Conservation (phyloP, 53 echinoderm and acorn worm species). For the Patiria pectinifera region DNA sequence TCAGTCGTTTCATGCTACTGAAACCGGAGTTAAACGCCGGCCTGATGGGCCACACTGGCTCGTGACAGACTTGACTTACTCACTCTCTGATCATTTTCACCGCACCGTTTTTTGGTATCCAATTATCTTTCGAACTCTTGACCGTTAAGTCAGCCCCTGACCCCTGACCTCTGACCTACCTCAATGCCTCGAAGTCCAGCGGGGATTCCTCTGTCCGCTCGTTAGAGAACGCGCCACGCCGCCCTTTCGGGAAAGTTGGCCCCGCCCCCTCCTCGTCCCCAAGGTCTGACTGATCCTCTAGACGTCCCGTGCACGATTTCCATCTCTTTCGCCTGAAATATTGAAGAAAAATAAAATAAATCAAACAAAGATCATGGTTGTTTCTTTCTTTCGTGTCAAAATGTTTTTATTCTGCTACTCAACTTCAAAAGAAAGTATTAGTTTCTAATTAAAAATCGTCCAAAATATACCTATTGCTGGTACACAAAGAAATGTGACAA, state of each 20-base stretch:
- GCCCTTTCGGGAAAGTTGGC: slow-evolving; percentile 26
- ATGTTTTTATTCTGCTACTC: too few species aligned
- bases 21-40: too few species aligned
- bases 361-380: not conserved
- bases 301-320: slow-evolving; percentile 52
- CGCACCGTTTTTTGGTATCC: not conserved
- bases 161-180: slow-evolving; percentile 22
- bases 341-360: not conserved
- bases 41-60: too few species aligned
- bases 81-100: too few species aligned
- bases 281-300: slow-evolving; percentile 15
- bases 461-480: too few species aligned
- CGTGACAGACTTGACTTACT: too few species aligned
- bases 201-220: slow-evolving; percentile 30
- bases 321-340: slow-evolving; percentile 54
- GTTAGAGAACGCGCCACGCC: slow-evolving; percentile 62
- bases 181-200: slow-evolving; percentile 50
- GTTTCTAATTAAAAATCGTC: too few species aligned
- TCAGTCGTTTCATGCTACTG: too few species aligned
- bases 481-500: too few species aligned
- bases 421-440: too few species aligned
- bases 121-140: not conserved
- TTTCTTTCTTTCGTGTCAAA: too few species aligned
- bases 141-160: not conserved
- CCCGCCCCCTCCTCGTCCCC: slow-evolving; percentile 7